phyloP scores from a whole-genome alignment of 35 echinoderm and acorn worm genomes.

The Holothuria glaberrima region DNA sequence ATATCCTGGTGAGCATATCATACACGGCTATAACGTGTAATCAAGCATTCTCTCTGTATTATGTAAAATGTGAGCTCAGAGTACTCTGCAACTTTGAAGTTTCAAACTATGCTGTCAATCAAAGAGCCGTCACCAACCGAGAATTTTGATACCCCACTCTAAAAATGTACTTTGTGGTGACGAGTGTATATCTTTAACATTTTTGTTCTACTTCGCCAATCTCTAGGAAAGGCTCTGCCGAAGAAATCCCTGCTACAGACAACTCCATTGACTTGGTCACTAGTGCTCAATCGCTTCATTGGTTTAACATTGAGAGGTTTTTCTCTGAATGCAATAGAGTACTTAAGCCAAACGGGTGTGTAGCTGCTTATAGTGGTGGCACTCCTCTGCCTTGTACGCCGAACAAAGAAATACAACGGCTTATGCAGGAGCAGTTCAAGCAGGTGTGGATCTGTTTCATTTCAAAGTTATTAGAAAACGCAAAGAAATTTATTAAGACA shows the following conservation, averaged over 20 bases:
- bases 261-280: conserved; percentile 70
- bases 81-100: no score
- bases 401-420: conserved; percentile 38
- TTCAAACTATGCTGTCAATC: no score
- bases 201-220: no score
- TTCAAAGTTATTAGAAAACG: neutral
- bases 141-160: no score
- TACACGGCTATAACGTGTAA: no score
- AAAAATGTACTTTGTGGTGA: no score
- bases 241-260: conserved; percentile 53
- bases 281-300: conserved; percentile 69
- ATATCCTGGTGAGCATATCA: no score
- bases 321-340: conserved; percentile 69
- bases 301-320: conserved; percentile 70
- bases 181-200: no score
- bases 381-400: neutral
- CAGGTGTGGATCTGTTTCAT: conserved; percentile 11
- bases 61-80: no score
- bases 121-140: no score
- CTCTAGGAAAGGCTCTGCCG: conserved; percentile 36
- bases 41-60: no score
- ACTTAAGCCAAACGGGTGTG: conserved; percentile 69
- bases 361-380: conserved; percentile 61
- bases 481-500: no score
- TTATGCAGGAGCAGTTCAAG: conserved; percentile 9